A percentile compares a stretch with the other conserved stretches of the same genome.
Conservation (phyloP, 2,888 invertebrate species). For the Rhimphoctona megacephalus region DNA sequence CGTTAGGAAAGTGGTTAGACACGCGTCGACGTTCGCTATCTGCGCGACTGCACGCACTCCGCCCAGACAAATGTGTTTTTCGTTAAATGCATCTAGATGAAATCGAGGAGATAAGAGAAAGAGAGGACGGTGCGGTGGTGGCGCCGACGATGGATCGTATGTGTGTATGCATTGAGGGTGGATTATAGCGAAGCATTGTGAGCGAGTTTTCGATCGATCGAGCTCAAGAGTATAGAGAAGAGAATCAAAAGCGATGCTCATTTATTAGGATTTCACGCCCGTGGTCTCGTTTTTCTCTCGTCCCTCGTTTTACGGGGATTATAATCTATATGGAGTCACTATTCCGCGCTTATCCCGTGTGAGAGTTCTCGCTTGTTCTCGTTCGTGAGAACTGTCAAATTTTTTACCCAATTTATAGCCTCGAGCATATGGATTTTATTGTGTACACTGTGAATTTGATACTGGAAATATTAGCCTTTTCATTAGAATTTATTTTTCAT, state of each 20-base stretch:
- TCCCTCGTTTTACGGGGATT: conserved; percentile 79
- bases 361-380: conserved; percentile 31
- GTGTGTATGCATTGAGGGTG: conserved; percentile 65
- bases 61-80: conserved; percentile 73
- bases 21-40: conserved; percentile 74
- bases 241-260: conserved; percentile 77
- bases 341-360: conserved; percentile 31
- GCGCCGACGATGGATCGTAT: conserved; percentile 67
- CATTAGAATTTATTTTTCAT: background rate
- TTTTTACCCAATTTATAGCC: conserved; percentile 2
- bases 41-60: conserved; percentile 71
- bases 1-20: conserved; percentile 66
- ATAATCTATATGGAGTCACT: conserved; percentile 60
- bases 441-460: background rate
- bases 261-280: conserved; percentile 83
- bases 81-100: conserved; percentile 76
- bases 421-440: conserved; percentile 4
- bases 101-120: conserved; percentile 76
- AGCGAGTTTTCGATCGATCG: conserved; percentile 39
- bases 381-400: conserved; percentile 60
- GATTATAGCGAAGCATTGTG: conserved; percentile 71
- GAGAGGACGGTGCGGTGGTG: conserved; percentile 59
- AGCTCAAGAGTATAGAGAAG: conserved; percentile 20
- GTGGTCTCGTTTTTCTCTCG: conserved; percentile 77
- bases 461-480: background rate